Percentiles rank a stretch among this genome's conserved stretches.
phyloP scores from a whole-genome alignment of 2,888 invertebrate genomes.

The Cremastinae sp. region DNA sequence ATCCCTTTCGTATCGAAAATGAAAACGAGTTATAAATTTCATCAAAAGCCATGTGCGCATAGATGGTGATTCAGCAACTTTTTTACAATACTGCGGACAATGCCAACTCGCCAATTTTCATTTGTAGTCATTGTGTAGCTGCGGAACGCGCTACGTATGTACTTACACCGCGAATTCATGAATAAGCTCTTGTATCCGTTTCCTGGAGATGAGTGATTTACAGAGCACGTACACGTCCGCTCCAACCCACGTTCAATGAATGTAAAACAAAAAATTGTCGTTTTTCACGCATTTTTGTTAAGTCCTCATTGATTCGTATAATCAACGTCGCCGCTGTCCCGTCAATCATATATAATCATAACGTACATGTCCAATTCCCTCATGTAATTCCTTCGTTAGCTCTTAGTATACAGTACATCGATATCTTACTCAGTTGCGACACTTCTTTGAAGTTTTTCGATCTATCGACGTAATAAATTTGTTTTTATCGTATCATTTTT shows the following conservation, averaged over 20 bases:
- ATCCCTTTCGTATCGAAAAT: neutral
- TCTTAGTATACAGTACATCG: neutral
- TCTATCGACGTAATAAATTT: no score
- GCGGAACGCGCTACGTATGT: slow-evolving; percentile 21
- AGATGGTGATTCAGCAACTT: neutral
- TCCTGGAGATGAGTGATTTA: slow-evolving; percentile 67
- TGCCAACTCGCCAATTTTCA: slow-evolving; percentile 48
- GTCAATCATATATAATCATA: neutral
- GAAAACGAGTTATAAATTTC: slow-evolving; percentile 1
- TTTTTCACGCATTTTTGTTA: slow-evolving; percentile 65
- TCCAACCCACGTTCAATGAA: slow-evolving; percentile 69
- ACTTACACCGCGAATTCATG: slow-evolving; percentile 64
- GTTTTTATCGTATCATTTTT: no score
- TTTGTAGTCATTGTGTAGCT: slow-evolving; percentile 40
- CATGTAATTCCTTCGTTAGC: neutral
- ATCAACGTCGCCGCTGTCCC: slow-evolving; percentile 25
- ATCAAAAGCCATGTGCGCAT: neutral
- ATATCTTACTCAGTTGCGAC: no score
- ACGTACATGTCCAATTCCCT: no score
- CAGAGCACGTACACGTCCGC: slow-evolving; percentile 62
- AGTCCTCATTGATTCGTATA: slow-evolving; percentile 40
- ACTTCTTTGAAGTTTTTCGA: no score
- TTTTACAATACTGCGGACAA: slow-evolving; percentile 1
- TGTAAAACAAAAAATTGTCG: slow-evolving; percentile 52
- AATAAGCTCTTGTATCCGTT: slow-evolving; percentile 65